Evolutionary conservation across 2,888 invertebrate species (phyloP).

Genomic region (Aleiodes alternator): DNA sequence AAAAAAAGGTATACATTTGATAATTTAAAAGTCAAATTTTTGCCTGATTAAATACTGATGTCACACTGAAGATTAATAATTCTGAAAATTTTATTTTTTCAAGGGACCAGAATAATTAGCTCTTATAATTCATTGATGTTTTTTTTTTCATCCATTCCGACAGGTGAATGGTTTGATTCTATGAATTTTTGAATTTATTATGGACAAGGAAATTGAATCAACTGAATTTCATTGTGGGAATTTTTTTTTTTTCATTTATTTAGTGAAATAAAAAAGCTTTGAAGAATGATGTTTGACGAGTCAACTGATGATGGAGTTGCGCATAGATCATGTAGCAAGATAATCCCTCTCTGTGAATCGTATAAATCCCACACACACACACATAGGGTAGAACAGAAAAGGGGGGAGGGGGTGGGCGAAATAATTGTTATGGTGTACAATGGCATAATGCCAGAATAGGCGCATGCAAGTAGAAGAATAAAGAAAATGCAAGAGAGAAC

Average conservation of each 20-base stretch:
- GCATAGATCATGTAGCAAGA: slow-evolving; percentile 28
- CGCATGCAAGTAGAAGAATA: slow-evolving; percentile 50
- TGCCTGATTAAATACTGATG: too few relatives aligned
- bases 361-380: slow-evolving; percentile 47
- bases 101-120: too few relatives aligned
- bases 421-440: slow-evolving; percentile 63
- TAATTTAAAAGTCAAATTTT: too few relatives aligned
- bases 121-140: neutral
- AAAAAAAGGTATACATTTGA: too few relatives aligned
- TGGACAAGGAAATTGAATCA: too few relatives aligned
- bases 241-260: too few relatives aligned
- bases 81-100: neutral
- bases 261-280: too few relatives aligned
- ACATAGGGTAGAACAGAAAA: too few relatives aligned
- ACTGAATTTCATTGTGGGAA: too few relatives aligned
- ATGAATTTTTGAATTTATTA: too few relatives aligned
- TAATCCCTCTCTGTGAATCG: slow-evolving; percentile 35
- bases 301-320: slow-evolving; percentile 40
- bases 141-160: neutral
- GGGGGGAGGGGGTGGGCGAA: neutral
- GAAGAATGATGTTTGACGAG: neutral
- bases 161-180: neutral
- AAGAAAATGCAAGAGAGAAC: slow-evolving; percentile 27
- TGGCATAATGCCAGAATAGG: slow-evolving; percentile 59
- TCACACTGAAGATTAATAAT: neutral